Base-by-base conservation (phyloP, 2,797 vertebrate genomes). In the Graptemys geographica region DNA sequence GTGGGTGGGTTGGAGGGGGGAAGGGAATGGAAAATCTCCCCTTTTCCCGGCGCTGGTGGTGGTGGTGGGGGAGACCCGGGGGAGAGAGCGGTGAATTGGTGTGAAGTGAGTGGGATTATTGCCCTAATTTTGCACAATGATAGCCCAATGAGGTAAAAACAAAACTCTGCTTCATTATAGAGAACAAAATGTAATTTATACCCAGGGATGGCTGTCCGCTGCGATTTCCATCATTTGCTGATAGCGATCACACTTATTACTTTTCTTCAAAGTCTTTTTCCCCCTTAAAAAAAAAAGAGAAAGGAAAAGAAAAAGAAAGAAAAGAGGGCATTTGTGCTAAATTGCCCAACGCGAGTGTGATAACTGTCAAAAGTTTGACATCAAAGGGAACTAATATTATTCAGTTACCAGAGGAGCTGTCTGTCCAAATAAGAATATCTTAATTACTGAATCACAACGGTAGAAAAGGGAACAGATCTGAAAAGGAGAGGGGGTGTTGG, bases 341-440 rank as follows among this genome's bases (percentile, higher is more conserved):
- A 97, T 98, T 97, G 97, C 96, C 97, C 97, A 97, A 96, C 95
- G 96, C 97, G 97, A 96, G 97, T 97, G 97, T 97, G 98, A 98
- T 98, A 98, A 98, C 98, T 98, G 98, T 98, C 98, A 97, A 98
- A 98, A 98, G 98, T 98, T 98, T 98, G 97, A 98, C 98, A 98
- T 98, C 98, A 98, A 98, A 98, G 97, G 93, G 95, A 97, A 95
- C 94, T 97, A 98, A 97, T 97, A 98, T 98, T 98, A 98, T 98
- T 98, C 97, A 97, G 98, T 98, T 98, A 97, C 98, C 94, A 98
- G 98, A 98, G 96, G 96, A 97, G 96, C 98, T 98, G 98, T 97
- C 98, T 98, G 95, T 97, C 96, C 95, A 97, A 98, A 97, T 97
- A 97, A 96, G 97, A 98, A 98, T 97, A 98, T 98, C 98, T 98